Evolutionary conservation across 2,113 vertebrate genomes (phyloP).

Genomic region (Hippocampus mohnikei): DNA sequence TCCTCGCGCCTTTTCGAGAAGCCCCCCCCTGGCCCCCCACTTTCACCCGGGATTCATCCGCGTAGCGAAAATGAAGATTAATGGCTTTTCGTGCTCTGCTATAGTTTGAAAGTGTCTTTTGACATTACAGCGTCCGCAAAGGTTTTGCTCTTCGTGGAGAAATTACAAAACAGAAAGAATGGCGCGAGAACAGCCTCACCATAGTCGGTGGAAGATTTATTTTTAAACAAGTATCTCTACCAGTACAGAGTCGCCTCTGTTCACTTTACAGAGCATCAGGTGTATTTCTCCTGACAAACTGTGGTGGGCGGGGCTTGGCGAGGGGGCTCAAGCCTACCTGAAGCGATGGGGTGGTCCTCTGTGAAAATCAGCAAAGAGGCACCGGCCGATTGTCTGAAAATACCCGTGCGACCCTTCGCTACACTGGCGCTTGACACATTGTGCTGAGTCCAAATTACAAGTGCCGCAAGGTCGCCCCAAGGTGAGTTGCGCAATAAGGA

Average conservation of each 20-base stretch:
- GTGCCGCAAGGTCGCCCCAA: conserved; percentile 27
- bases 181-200: neutral
- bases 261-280: conserved; percentile 2
- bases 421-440: conserved; percentile 4
- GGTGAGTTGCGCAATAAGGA: conserved; percentile 10
- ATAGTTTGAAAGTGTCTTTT: conserved; percentile 26
- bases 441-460: neutral
- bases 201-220: too few relatives aligned
- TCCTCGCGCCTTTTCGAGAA: neutral
- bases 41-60: conserved; percentile 23
- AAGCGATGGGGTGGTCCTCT: neutral
- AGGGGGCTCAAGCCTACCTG: conserved; percentile 6
- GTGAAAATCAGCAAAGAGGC: neutral
- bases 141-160: conserved; percentile 11
- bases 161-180: neutral
- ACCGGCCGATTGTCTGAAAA: conserved; percentile 24
- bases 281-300: conserved; percentile 12
- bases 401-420: conserved; percentile 33
- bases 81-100: conserved; percentile 16
- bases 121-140: conserved; percentile 28
- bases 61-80: conserved; percentile 36
- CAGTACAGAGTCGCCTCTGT: neutral
- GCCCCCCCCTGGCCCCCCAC: neutral
- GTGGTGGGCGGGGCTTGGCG: neutral
- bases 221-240: neutral